Evolutionary conservation across 2,113 vertebrate species (phyloP), one percentile per base, ranked within the genome.

Genomic region (Aplodontia rufa): DNA sequence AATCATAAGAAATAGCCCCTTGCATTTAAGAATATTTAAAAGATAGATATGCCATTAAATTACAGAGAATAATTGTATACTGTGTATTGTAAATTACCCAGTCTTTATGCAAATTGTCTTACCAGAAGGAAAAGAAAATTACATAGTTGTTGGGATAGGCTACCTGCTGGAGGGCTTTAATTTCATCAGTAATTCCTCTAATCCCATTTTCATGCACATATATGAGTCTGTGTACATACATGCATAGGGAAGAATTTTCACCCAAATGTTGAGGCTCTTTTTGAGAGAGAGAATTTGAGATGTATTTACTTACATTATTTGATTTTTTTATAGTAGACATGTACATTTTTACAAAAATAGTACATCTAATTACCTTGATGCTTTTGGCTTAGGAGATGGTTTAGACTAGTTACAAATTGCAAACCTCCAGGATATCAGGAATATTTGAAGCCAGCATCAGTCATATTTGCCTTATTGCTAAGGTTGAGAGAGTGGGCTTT

Each of bases 1-100:
- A 94, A 96, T 84, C 51, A 91, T 58, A 58, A 90, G 42, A 84
- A 89, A 87, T 71, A 96, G 66, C 4, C 26, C 19, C 92, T 87
- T 84, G 13, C 8, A 85, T 85, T 76, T 95, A 26, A 82, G 26
- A 87, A 87, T 90, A 86, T 68, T 95, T 93, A 69, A 86, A 89
- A 92, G 6, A 82, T 5, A 92, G 26, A 45, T 62, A 60, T 32
- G 19, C 84, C 45, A 82, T 81, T 80, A 95, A 96, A 66, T 66
- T 55, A 89, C 11, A 72, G 58, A 82, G 8, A 28, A 62, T 60
- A 87, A 93, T 9, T 83, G 28, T 28, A 66, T 64, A 91, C 30
- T 49, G 53, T 64, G 40, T 51, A 69, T 83, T 86, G 82, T 81
- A 83, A 94, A 64, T 68, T 90, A 68, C n/a, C 66, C 30, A 88